phyloP scores from a whole-genome alignment of 2,797 vertebrate species.

The Toxotes lorentzi region DNA sequence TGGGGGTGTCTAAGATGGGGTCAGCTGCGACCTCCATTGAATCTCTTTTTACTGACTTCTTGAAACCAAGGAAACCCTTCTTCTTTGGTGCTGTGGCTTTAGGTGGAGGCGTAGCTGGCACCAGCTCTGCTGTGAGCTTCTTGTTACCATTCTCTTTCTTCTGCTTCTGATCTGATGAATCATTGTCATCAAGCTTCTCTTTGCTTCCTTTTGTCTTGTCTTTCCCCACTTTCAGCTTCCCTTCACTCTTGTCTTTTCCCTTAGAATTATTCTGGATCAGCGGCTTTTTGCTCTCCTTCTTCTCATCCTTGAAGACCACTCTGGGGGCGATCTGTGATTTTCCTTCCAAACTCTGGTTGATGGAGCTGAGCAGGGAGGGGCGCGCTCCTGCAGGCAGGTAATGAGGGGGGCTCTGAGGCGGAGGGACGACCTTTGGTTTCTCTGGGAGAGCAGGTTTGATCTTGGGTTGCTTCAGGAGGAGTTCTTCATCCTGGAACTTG shows the following conservation, averaged over 20 bases:
- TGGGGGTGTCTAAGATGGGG: conserved; percentile 62
- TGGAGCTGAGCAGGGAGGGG: conserved; percentile 78
- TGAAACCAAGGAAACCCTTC: conserved; percentile 68
- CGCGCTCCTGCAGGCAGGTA: conserved; percentile 77
- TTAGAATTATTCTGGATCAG: conserved; percentile 47
- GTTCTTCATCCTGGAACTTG: conserved; percentile 87
- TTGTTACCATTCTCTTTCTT: conserved; percentile 71
- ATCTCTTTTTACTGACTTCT: conserved; percentile 57
- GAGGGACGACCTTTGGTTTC: conserved; percentile 66
- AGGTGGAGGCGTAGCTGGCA: conserved; percentile 56
- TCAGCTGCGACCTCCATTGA: conserved; percentile 13
- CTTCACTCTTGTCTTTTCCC: conserved; percentile 59
- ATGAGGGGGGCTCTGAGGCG: conserved; percentile 64
- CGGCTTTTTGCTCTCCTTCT: conserved; percentile 70
- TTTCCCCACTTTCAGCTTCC: conserved; percentile 60
- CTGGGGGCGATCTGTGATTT: conserved; percentile 57
- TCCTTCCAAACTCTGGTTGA: conserved; percentile 72
- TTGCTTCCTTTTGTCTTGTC: conserved; percentile 60
- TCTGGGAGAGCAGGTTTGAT: conserved; percentile 69
- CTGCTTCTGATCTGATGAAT: conserved; percentile 51
- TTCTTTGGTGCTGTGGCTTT: conserved; percentile 64
- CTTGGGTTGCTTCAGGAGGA: conserved; percentile 70
- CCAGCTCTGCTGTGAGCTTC: conserved; percentile 62
- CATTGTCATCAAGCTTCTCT: conserved; percentile 38
- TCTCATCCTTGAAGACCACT: conserved; percentile 84